Conservation (phyloP, 2,797 vertebrate species). For the Meda fulgida region DNA sequence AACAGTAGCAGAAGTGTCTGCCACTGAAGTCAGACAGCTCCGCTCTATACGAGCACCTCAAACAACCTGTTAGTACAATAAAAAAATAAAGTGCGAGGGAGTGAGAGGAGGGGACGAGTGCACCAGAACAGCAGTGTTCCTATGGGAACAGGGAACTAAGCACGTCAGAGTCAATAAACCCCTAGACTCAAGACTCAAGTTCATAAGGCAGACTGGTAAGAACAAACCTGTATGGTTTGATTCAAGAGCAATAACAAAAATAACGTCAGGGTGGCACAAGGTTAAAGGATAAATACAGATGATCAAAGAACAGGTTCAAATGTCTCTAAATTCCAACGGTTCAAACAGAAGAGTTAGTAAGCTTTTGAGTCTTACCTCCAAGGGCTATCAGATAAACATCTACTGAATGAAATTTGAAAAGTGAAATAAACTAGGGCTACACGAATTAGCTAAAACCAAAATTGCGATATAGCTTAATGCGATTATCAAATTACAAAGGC, state of each 20-base stretch:
- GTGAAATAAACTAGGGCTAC: neutral
- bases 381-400: neutral
- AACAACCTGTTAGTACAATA: conserved; percentile 17
- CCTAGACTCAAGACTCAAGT: neutral
- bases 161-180: neutral
- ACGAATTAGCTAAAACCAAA: neutral
- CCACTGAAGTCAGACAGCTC: conserved; percentile 8
- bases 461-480: neutral
- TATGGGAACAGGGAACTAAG: conserved; percentile 40
- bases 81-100: neutral
- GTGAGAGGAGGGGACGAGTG: conserved; percentile 13
- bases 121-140: conserved; percentile 46
- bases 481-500: neutral
- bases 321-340: neutral
- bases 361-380: neutral
- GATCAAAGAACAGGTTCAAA: conserved; percentile 2
- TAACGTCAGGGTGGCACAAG: neutral
- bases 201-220: neutral
- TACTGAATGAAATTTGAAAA: neutral
- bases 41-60: neutral
- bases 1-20: neutral
- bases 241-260: neutral
- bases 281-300: neutral
- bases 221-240: conserved; percentile 4
- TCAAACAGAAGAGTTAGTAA: neutral